phyloP scores from a whole-genome alignment of 2,797 vertebrate species.

The Sebastes minor region DNA sequence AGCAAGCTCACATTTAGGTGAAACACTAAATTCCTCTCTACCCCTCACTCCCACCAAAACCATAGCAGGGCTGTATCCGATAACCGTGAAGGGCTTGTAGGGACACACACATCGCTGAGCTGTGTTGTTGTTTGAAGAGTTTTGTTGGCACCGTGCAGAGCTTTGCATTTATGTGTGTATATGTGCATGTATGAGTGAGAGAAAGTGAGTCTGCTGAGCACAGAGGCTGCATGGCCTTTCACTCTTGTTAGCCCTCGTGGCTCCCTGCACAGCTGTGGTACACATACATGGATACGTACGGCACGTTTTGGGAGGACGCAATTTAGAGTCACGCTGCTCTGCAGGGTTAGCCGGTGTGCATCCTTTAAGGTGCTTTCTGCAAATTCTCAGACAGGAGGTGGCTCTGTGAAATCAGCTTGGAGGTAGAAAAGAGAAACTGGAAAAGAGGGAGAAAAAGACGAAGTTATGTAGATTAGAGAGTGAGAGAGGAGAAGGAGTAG shows the following conservation, averaged over 20 bases:
- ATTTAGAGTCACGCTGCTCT: constrained; percentile 50
- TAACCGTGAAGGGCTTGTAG: constrained; percentile 42
- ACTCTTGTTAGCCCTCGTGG: constrained; percentile 29
- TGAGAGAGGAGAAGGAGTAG: not conserved
- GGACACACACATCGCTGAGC: constrained; percentile 44
- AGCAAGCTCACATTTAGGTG: constrained; percentile 67
- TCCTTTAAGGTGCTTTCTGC: constrained; percentile 55
- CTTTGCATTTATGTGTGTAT: constrained; percentile 30
- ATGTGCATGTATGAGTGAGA: not conserved
- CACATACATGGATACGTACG: not conserved
- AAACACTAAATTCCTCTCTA: constrained; percentile 61
- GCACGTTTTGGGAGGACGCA: constrained; percentile 32
- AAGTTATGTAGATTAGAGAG: constrained; percentile 35
- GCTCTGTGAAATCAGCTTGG: constrained; percentile 32
- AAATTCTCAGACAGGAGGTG: constrained; percentile 41
- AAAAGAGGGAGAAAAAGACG: constrained; percentile 22
- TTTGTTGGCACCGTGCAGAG: constrained; percentile 31
- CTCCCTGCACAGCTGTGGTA: constrained; percentile 46
- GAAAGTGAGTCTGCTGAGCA: constrained; percentile 5
- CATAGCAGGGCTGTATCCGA: constrained; percentile 29
- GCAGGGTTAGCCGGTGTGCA: constrained; percentile 42
- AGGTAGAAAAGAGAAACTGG: constrained; percentile 25
- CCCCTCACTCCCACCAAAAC: constrained; percentile 31
- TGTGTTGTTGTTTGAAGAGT: constrained; percentile 50
- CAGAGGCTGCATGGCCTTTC: constrained; percentile 12